These are phyloP conservation scores for Myotis brandtii DNA, from an alignment of 2,113 vertebrate species.

Conservation along the genomic window DNA sequence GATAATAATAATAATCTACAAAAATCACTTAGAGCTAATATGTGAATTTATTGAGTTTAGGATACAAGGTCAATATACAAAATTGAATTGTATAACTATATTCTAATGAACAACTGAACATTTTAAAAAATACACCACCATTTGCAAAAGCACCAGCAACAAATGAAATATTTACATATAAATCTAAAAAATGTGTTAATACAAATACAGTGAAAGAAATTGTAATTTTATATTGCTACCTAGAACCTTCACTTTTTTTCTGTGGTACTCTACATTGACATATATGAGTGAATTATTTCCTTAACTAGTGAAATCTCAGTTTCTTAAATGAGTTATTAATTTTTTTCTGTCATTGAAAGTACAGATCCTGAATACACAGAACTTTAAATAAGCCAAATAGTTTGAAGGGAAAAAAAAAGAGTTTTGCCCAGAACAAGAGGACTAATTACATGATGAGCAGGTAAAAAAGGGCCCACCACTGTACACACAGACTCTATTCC, in stretches of 20 bases:
- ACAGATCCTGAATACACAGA: not conserved
- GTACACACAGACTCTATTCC: not conserved
- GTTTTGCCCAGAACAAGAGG: not conserved
- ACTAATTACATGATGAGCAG: not conserved
- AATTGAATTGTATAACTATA: not conserved
- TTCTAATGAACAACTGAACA: not conserved
- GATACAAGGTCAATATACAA: not conserved
- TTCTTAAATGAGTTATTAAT: not conserved
- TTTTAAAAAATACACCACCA: not conserved
- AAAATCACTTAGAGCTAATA: no score
- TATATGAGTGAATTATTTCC: not conserved
- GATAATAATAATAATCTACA: no score
- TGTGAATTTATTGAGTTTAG: not conserved
- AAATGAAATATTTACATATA: not conserved
- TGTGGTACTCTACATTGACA: not conserved
- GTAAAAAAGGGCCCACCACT: not conserved
- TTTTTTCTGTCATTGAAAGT: constrained; percentile 14
- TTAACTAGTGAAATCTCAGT: not conserved
- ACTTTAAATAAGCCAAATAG: not conserved
- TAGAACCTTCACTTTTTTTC: not conserved
- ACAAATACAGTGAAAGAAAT: not conserved
- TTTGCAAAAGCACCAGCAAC: not conserved
- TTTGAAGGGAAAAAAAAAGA: not conserved
- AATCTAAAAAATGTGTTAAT: not conserved
- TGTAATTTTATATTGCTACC: not conserved